Evolutionary conservation across 2,888 invertebrate species (phyloP).

Genomic region (Fragum fragum): DNA sequence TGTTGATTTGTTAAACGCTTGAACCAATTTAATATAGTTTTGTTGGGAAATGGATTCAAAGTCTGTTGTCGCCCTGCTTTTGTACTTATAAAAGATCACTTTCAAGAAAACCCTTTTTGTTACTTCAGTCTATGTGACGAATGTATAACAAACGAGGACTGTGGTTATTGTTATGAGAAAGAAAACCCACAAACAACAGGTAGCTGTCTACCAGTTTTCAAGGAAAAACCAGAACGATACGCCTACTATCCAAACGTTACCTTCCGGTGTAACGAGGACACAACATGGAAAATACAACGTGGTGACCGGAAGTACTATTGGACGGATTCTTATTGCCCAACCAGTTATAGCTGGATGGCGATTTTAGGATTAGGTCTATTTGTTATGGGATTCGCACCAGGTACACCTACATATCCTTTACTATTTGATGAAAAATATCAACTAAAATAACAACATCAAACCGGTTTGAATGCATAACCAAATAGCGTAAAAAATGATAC

Average conservation of each 20-base stretch:
- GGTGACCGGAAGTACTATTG: slow-evolving; percentile 72
- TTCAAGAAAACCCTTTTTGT: too few species aligned
- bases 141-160: slow-evolving; percentile 77
- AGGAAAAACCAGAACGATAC: slow-evolving; percentile 67
- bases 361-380: slow-evolving; percentile 87
- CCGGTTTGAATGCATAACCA: too few species aligned
- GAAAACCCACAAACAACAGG: slow-evolving; percentile 71
- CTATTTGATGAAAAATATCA: too few species aligned
- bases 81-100: too few species aligned
- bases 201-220: slow-evolving; percentile 77
- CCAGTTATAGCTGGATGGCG: slow-evolving; percentile 86
- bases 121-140: slow-evolving; percentile 72
- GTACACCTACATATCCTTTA: too few species aligned
- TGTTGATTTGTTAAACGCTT: too few species aligned
- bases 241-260: slow-evolving; percentile 40
- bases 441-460: too few species aligned
- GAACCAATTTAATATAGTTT: too few species aligned
- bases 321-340: slow-evolving; percentile 87
- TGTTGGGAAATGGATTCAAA: too few species aligned
- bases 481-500: too few species aligned
- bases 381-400: slow-evolving; percentile 87
- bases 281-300: slow-evolving; percentile 49
- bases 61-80: too few species aligned
- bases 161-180: slow-evolving; percentile 87
- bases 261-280: slow-evolving; percentile 62